Percentiles rank a stretch among this genome's conserved stretches.
Conservation (phyloP, 30 jellyfish, hydroid and myxozoan species). For the Aurelia aurita complex sp. Pacific region DNA sequence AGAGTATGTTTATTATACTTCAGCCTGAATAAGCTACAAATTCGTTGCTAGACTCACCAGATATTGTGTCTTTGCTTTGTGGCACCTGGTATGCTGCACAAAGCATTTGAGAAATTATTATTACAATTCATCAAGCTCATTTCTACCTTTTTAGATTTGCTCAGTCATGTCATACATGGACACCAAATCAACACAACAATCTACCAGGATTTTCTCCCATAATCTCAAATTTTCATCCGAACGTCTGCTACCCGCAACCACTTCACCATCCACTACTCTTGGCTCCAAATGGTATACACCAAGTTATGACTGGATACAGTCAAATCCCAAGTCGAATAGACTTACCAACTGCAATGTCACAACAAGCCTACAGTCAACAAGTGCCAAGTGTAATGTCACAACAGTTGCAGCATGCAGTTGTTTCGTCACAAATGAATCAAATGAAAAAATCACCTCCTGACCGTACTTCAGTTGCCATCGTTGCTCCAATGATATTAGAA, state of each 20-base stretch:
- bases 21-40: too few relatives aligned
- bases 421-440: not conserved
- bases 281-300: conserved; percentile 38
- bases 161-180: conserved; percentile 30
- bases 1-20: too few relatives aligned
- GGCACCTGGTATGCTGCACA: too few relatives aligned
- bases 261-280: conserved; percentile 53
- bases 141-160: conserved; percentile 7
- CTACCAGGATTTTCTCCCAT: not conserved
- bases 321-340: not conserved
- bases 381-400: conserved; percentile 11
- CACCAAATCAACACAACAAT: conserved; percentile 26
- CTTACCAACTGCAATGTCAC: not conserved
- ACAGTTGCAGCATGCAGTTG: conserved; percentile 9
- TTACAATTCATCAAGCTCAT: too few relatives aligned
- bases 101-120: too few relatives aligned
- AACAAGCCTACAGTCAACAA: conserved; percentile 16
- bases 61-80: too few relatives aligned
- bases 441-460: conserved; percentile 9
- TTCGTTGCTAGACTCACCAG: too few relatives aligned
- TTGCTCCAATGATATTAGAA: conserved; percentile 63
- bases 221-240: conserved; percentile 19
- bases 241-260: conserved; percentile 45
- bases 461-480: conserved; percentile 46
- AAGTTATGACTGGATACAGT: not conserved